Evolutionary conservation across 2,888 invertebrate genomes (phyloP).

Genomic region (Lacanobia wlatinum): DNA sequence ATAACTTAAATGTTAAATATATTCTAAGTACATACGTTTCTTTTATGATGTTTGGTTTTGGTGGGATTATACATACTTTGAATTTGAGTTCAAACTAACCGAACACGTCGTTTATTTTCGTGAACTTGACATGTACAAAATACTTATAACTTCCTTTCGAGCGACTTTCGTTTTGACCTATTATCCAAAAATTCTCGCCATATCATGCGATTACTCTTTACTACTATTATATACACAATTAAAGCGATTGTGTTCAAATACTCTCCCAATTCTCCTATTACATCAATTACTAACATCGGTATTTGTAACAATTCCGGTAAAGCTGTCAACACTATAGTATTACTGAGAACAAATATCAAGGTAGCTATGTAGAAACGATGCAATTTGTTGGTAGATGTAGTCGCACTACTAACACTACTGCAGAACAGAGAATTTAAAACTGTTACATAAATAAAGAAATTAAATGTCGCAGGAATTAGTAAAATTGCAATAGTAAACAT

Average conservation of each 20-base stretch:
- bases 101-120: neutral
- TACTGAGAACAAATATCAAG: conserved; percentile 4
- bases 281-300: neutral
- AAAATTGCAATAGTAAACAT: neutral
- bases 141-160: neutral
- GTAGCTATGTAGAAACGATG: neutral
- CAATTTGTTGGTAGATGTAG: neutral
- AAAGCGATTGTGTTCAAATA: conserved; percentile 14
- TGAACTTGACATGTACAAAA: neutral
- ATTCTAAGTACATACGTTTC: no score
- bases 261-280: conserved; percentile 5
- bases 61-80: neutral
- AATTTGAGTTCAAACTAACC: neutral
- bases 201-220: conserved; percentile 20
- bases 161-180: neutral
- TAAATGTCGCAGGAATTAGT: neutral
- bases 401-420: neutral
- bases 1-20: no score
- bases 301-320: conserved; percentile 1
- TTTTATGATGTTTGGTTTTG: neutral
- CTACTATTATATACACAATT: conserved; percentile 12
- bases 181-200: conserved; percentile 21
- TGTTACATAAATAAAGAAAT: conserved; percentile 10
- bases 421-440: conserved; percentile 3
- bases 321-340: conserved; percentile 6